Evolutionary conservation across 2,888 invertebrate species (phyloP), one percentile per base, ranked within the genome.

Genomic region (Drosophila colorata): DNA sequence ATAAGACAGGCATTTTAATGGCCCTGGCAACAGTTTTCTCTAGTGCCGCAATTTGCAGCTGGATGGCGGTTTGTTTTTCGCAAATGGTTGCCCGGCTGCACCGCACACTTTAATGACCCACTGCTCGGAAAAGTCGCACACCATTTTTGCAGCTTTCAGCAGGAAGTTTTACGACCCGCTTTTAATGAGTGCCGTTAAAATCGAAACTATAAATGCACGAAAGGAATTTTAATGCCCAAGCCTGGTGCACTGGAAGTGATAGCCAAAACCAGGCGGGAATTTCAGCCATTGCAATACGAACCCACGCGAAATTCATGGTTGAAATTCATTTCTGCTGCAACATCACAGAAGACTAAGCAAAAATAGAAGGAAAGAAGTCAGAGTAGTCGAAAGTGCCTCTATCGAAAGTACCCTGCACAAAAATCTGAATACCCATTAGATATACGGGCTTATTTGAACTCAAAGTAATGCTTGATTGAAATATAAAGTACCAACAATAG

Each of bases 111-210:
- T 59, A 71, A 71, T 67, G 71, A 58, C 61, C 53, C 66, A 49
- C 59, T 73, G 57, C 59, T 57, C 40, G 71, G 43, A 23, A 57
- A 73, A 63, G 68, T 72, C 72, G 52, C 72, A 57, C 56, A 43
- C 63, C 49, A 69, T 41, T 71, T 63, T 40, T 31, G 55, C 61
- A 58, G 64, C 46, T 25, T 28, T 55, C 53, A 28, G 37, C 35
- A n/a, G 44, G 38, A 38, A 53, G 14, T 67, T 74, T 74, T 64
- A 71, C 68, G 68, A 64, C 38, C 49, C 37, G 23, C 48, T 65
- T 73, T 76, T 75, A 76, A 76, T 75, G 76, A 73, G 69, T 25
- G 69, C 44, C 58, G 61, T 65, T 63, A 65, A 65, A 78, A 76
- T 70, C 70, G 68, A 74, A 63, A 56, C 57, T 61, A 65, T 63